Base-by-base conservation (phyloP, 2,797 vertebrate species). In the Oophaga sylvatica region DNA sequence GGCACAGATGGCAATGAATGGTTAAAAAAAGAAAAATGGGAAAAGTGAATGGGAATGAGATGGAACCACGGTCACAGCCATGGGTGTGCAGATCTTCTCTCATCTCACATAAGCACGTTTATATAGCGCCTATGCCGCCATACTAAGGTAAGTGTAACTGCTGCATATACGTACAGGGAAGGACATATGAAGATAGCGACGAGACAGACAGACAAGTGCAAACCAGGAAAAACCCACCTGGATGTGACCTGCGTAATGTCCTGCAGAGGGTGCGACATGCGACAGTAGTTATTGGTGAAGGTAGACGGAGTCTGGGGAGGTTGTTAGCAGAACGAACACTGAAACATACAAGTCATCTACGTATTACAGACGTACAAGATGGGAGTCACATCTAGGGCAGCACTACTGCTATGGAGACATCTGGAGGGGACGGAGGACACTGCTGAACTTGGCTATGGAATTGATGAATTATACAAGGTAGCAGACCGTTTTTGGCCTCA, bases 241-340 rank as follows among this genome's bases (percentile, higher is more conserved):
- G 93, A 91, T 60, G 95, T 96, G 92, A 95, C 94, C 84, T 90
- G 93, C 87, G 95, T 93, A 90, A 94, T 92, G 90, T 94, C 93
- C 15, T 94, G 91, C 92, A 94, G 93, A 91, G 96, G 94, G 92
- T 95, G 94, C 85, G 94, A 93, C 91, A 93, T 93, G 95, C 94
- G 95, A 93, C 95, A 95, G 95, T 96, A 92, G 95, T 96, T 92
- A 96, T n/a, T 94, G 93, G 96, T 95, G 94, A 95, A 96, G 87
- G 94, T 96, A 93, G 96, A 95, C 81, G 91, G 94, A 93, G 96
- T 95, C 93, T 93, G 95, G 93, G 94, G 90, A 96, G 93, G 93
- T 95, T 95, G 92, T 94, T 95, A 92, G 93, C 92, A 60, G 94
- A 95, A 92, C 94, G 93, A 92, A 93, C 91, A 93, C 89, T 91